Conservation (phyloP, 2,113 vertebrate species). For the Aplodontia rufa region DNA sequence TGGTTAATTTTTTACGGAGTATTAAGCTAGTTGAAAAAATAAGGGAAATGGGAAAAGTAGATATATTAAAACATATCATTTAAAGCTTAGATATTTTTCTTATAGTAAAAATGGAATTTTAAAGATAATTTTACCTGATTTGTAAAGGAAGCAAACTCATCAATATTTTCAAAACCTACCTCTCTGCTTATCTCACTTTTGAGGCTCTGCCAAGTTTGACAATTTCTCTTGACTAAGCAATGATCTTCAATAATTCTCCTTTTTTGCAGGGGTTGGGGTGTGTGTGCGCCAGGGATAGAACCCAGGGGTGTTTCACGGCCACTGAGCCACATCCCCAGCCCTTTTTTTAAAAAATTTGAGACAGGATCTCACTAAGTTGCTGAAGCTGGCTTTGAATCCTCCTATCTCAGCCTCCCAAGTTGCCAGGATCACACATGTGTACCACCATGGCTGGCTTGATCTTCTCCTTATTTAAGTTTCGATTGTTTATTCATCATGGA, state of each 20-base stretch:
- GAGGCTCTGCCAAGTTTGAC: background rate
- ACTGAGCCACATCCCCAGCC: too few species aligned
- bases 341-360: too few species aligned
- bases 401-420: too few species aligned
- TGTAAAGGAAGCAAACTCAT: background rate
- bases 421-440: too few species aligned
- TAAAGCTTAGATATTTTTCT: constrained; percentile 43
- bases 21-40: background rate
- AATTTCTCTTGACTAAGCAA: background rate
- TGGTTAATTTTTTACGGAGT: background rate
- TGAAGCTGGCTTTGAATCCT: too few species aligned
- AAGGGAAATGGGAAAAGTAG: background rate
- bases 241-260: background rate
- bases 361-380: too few species aligned
- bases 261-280: too few species aligned
- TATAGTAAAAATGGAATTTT: background rate
- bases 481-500: background rate
- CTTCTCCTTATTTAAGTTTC: background rate
- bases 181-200: background rate
- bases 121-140: background rate
- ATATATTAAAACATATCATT: background rate
- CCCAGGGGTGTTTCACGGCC: too few species aligned
- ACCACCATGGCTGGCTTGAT: background rate
- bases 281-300: too few species aligned
- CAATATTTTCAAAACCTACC: background rate